These are phyloP conservation scores for Troglohyphantes excavatus DNA, from an alignment of 2,888 invertebrate species.

Conservation along the genomic window DNA sequence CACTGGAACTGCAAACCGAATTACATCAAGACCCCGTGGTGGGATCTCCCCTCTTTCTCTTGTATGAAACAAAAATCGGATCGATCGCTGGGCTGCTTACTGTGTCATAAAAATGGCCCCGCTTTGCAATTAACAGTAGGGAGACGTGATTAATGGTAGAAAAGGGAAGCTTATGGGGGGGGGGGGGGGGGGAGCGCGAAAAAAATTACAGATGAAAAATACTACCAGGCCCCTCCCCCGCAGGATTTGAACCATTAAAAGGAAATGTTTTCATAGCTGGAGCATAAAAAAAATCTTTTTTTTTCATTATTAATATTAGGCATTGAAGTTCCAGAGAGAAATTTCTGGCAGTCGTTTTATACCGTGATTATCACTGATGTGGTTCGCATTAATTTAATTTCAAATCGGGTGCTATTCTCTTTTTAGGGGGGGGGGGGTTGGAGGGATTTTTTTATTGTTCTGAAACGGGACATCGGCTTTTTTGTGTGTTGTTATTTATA, in stretches of 20 bases:
- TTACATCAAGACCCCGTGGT: constrained; percentile 20
- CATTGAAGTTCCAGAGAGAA: constrained; percentile 28
- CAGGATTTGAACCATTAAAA: constrained; percentile 75
- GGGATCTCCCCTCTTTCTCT: constrained; percentile 36
- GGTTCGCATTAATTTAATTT: constrained; percentile 77
- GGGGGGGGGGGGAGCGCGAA: not conserved
- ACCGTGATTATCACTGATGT: constrained; percentile 72
- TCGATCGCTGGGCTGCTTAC: constrained; percentile 45
- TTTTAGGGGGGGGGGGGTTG: constrained; percentile 14
- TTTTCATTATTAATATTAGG: constrained; percentile 43
- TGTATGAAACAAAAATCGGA: constrained; percentile 32
- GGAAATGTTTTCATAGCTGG: constrained; percentile 68
- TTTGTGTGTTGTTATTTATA: not conserved
- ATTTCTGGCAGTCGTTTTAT: constrained; percentile 42
- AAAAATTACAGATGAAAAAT: constrained; percentile 71
- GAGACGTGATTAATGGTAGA: constrained; percentile 71
- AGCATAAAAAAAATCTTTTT: constrained; percentile 11
- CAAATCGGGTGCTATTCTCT: constrained; percentile 60
- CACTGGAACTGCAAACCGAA: constrained; percentile 36
- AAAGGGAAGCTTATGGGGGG: constrained; percentile 40
- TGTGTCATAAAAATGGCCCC: constrained; percentile 73
- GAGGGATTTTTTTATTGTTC: constrained; percentile 20
- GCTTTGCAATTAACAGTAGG: constrained; percentile 76
- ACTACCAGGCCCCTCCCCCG: constrained; percentile 25
- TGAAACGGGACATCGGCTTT: not conserved